phyloP scores from a whole-genome alignment of 2,797 vertebrate species.

The Serranus cabrilla region DNA sequence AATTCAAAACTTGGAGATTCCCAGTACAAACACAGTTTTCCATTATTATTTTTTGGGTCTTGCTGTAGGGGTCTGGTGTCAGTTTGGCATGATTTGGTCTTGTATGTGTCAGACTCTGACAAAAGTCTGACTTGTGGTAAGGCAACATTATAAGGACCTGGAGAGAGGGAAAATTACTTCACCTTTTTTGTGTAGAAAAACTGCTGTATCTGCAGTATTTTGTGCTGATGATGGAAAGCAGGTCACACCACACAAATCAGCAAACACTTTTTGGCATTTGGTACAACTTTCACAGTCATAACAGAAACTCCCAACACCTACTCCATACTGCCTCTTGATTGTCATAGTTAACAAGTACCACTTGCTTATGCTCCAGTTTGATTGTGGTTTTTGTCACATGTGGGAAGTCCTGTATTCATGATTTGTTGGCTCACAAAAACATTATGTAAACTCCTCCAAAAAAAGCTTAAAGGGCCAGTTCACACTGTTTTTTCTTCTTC shows the following conservation, averaged over 20 bases:
- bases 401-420: constrained; percentile 12
- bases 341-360: not conserved
- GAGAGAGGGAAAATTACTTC: not conserved
- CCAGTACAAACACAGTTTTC: not conserved
- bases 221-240: constrained; percentile 45
- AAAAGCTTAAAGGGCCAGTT: not conserved
- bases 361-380: not conserved
- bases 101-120: not conserved
- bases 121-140: constrained; percentile 6
- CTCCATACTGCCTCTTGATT: not conserved
- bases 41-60: not conserved
- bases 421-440: constrained; percentile 9
- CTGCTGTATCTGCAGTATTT: constrained; percentile 30
- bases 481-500: not conserved
- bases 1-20: not conserved
- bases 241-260: constrained; percentile 32
- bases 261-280: constrained; percentile 26
- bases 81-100: not conserved
- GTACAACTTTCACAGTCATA: constrained; percentile 27
- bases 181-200: constrained; percentile 9
- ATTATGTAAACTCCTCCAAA: not conserved
- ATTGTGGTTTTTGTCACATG: not conserved
- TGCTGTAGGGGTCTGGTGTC: constrained; percentile 1
- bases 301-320: constrained; percentile 31
- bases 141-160: not conserved